Evolutionary conservation across 2,888 invertebrate species (phyloP).

Genomic region (Dicranocentrus wangi): DNA sequence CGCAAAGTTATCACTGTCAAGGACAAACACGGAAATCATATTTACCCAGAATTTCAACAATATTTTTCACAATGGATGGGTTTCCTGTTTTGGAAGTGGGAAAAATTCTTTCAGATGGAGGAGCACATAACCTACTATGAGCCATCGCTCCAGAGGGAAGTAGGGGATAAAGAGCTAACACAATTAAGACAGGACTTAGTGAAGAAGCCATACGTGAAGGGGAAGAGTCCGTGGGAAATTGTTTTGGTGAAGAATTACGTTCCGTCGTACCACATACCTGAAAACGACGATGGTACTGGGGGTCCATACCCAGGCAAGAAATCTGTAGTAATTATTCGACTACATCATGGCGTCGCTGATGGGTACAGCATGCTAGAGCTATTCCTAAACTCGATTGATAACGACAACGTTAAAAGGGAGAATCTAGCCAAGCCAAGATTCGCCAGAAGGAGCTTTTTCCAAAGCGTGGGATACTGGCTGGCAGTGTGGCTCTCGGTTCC

Average conservation of each 20-base stretch:
- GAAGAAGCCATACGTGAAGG: conserved; percentile 48
- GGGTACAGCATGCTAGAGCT: conserved; percentile 65
- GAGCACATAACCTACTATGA: conserved; percentile 62
- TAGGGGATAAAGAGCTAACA: conserved; percentile 57
- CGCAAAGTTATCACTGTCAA: conserved; percentile 52
- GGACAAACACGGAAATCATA: conserved; percentile 47
- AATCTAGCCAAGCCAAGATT: conserved; percentile 57
- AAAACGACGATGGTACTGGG: conserved; percentile 51
- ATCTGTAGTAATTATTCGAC: conserved; percentile 58
- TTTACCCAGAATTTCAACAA: conserved; percentile 68
- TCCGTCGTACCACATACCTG: conserved; percentile 36
- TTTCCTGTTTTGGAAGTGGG: conserved; percentile 68
- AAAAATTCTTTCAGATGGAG: conserved; percentile 62
- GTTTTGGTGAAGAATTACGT: conserved; percentile 61
- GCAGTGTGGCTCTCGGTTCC: conserved; percentile 50
- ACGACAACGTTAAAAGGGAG: conserved; percentile 54
- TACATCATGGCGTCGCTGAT: conserved; percentile 66
- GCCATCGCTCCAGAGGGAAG: conserved; percentile 34
- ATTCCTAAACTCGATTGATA: conserved; percentile 62
- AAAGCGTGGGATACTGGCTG: conserved; percentile 30
- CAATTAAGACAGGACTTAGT: conserved; percentile 56
- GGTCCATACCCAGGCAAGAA: conserved; percentile 48
- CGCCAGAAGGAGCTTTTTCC: conserved; percentile 32
- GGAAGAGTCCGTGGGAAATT: conserved; percentile 65
- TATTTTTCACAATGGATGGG: conserved; percentile 59